These are phyloP conservation scores for Drosophila infuscata DNA, from an alignment of 2,888 invertebrate species.

Conservation along the genomic window DNA sequence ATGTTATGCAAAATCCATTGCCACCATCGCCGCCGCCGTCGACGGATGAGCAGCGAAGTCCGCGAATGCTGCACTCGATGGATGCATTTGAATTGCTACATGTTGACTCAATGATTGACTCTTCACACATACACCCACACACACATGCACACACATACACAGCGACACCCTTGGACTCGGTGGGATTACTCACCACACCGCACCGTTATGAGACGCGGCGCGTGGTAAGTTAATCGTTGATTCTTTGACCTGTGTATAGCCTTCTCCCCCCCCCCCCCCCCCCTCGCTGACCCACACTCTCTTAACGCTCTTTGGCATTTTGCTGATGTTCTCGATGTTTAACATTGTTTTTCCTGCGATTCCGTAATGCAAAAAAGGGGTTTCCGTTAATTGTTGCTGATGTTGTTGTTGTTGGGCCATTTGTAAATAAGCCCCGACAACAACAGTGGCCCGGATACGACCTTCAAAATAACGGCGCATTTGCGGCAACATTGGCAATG, in stretches of 20 bases:
- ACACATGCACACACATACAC: slow-evolving; percentile 12
- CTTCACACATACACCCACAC: slow-evolving; percentile 14
- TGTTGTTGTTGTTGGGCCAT: slow-evolving; percentile 33
- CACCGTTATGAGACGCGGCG: slow-evolving; percentile 73
- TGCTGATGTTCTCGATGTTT: slow-evolving; percentile 24
- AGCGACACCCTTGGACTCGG: slow-evolving; percentile 23
- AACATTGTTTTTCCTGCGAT: slow-evolving; percentile 34
- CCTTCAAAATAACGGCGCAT: slow-evolving; percentile 73
- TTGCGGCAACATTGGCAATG: slow-evolving; percentile 34
- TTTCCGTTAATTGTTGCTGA: slow-evolving; percentile 40
- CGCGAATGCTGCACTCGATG: slow-evolving; percentile 49
- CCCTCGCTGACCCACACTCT: rapidly evolving
- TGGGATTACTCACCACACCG: slow-evolving; percentile 8
- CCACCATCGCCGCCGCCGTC: slow-evolving; percentile 69
- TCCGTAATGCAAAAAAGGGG: slow-evolving; percentile 68
- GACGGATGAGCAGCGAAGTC: slow-evolving; percentile 44
- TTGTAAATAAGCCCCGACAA: slow-evolving; percentile 41
- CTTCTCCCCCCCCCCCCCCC: background rate
- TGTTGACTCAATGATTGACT: slow-evolving; percentile 31
- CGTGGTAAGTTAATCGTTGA: slow-evolving; percentile 72
- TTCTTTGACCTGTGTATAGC: slow-evolving; percentile 20
- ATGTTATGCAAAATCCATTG: slow-evolving; percentile 72
- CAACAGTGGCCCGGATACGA: slow-evolving; percentile 56
- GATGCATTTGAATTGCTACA: slow-evolving; percentile 68
- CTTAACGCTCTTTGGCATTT: slow-evolving; percentile 12